Conservation (phyloP, 2,888 invertebrate species). For the Cryptosula pallasiana region DNA sequence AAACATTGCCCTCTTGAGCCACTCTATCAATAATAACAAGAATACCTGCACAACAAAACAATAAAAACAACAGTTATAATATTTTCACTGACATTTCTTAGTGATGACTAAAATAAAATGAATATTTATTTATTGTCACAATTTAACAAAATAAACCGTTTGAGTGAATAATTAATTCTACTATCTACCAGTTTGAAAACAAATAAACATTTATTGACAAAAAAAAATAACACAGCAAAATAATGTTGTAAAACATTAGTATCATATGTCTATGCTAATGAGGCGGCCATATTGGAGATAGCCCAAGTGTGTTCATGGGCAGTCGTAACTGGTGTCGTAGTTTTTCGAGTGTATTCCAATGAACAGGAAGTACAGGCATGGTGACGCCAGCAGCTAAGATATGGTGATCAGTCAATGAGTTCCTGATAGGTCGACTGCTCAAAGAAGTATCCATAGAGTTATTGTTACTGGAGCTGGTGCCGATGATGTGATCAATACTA, state of each 20-base stretch:
- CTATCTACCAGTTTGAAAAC: too few relatives aligned
- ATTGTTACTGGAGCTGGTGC: not conserved
- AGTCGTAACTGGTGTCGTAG: not conserved
- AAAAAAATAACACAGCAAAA: too few relatives aligned
- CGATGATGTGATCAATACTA: conserved; percentile 14
- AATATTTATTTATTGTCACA: too few relatives aligned
- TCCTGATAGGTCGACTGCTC: not conserved
- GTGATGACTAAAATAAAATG: not conserved
- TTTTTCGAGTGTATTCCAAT: conserved; percentile 6
- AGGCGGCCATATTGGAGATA: not conserved
- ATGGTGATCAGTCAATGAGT: not conserved
- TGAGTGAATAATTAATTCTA: too few relatives aligned
- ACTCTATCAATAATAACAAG: not conserved
- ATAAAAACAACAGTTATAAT: not conserved
- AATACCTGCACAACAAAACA: not conserved
- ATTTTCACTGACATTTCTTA: not conserved
- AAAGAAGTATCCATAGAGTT: not conserved
- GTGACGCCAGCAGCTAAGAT: not conserved
- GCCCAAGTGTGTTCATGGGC: not conserved
- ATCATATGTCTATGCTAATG: too few relatives aligned
- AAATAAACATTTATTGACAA: too few relatives aligned
- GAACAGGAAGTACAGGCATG: not conserved
- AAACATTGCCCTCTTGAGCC: not conserved
- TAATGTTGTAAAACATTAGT: too few relatives aligned
- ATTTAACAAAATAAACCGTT: too few relatives aligned